phyloP scores from a whole-genome alignment of 2,113 vertebrate species.

The Bubalus kerabau region DNA sequence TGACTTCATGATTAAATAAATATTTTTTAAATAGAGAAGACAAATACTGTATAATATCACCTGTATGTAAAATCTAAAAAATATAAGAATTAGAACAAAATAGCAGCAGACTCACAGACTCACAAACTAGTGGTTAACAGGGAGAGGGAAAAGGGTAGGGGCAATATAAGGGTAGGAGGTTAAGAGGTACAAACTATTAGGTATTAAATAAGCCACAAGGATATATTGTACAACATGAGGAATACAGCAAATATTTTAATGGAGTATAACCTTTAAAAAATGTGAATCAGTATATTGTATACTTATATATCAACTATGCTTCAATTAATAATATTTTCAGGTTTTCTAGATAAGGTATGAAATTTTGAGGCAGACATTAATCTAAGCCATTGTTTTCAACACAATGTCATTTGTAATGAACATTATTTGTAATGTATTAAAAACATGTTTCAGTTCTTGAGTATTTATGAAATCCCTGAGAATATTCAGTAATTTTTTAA shows the following conservation, averaged over 20 bases:
- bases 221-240: neutral
- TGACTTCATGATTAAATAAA: neutral
- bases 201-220: neutral
- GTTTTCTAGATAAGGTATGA: neutral
- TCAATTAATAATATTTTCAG: neutral
- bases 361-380: neutral
- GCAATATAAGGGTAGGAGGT: neutral
- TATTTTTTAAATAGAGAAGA: neutral
- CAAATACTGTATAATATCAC: neutral
- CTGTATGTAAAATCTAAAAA: neutral
- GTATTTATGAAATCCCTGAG: neutral
- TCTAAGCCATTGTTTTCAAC: neutral
- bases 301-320: neutral
- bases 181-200: neutral
- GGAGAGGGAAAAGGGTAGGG: neutral
- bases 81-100: neutral
- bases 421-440: neutral
- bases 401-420: neutral
- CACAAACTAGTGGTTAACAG: neutral
- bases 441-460: neutral
- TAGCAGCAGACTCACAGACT: too few species aligned
- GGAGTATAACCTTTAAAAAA: neutral
- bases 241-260: neutral
- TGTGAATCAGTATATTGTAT: neutral
- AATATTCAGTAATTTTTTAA: neutral